A percentile compares a stretch with the other conserved stretches of the same genome.
Evolutionary conservation across 2,888 invertebrate genomes (phyloP).

Genomic region (Tryphoninae sp.): DNA sequence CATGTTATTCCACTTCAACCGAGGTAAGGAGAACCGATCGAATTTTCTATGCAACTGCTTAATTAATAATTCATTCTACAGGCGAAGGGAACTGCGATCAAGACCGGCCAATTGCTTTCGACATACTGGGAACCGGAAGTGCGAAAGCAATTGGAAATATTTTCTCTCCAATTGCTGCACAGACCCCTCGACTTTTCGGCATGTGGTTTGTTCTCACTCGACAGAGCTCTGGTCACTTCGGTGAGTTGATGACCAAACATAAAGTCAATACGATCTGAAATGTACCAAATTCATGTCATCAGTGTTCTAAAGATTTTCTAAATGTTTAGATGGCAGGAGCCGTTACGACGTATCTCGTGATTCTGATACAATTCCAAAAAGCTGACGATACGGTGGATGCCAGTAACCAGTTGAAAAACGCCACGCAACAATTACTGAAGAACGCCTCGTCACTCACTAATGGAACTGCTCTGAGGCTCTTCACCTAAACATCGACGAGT

Average conservation of each 20-base stretch:
- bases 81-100: slow-evolving; percentile 82
- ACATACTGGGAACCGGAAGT: slow-evolving; percentile 74
- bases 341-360: slow-evolving; percentile 84
- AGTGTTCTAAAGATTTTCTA: slow-evolving; percentile 23
- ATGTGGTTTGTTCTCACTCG: slow-evolving; percentile 84
- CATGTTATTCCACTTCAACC: slow-evolving; percentile 83
- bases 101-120: slow-evolving; percentile 82
- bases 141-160: slow-evolving; percentile 83
- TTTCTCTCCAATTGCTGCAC: slow-evolving; percentile 84
- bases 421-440: slow-evolving; percentile 71
- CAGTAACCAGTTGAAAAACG: slow-evolving; percentile 71
- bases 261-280: neutral
- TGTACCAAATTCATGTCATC: neutral
- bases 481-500: slow-evolving; percentile 36
- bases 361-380: slow-evolving; percentile 85
- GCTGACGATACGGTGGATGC: slow-evolving; percentile 80
- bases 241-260: slow-evolving; percentile 77
- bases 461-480: slow-evolving; percentile 57
- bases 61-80: slow-evolving; percentile 63
- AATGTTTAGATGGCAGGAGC: slow-evolving; percentile 83
- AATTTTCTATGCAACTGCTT: neutral
- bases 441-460: slow-evolving; percentile 71
- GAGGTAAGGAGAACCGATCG: slow-evolving; percentile 79
- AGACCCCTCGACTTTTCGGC: slow-evolving; percentile 84
- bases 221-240: slow-evolving; percentile 84